Percentiles rank a stretch among this genome's conserved stretches.
phyloP scores from a whole-genome alignment of 2,888 invertebrate genomes.

The Hyposoter dolosus region DNA sequence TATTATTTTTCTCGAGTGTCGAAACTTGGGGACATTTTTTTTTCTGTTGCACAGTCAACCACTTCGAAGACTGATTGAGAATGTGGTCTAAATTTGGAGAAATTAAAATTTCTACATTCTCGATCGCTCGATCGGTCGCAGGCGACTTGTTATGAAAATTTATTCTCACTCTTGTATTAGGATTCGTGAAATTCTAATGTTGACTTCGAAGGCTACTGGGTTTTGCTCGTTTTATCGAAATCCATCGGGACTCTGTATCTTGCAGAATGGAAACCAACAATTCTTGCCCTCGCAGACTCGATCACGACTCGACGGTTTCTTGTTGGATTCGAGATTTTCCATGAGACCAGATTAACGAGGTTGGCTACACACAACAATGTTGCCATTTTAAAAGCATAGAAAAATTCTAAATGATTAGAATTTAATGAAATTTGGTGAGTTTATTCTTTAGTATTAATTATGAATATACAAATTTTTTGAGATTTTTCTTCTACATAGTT shows the following conservation, averaged over 20 bases:
- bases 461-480: too few relatives aligned
- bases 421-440: too few relatives aligned
- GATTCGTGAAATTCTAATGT: slow-evolving; percentile 55
- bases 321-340: neutral
- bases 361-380: too few relatives aligned
- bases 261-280: neutral
- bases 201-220: neutral
- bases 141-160: slow-evolving; percentile 15
- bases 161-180: slow-evolving; percentile 19
- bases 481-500: too few relatives aligned
- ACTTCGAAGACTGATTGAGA: neutral
- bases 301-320: neutral
- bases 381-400: too few relatives aligned
- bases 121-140: slow-evolving; percentile 22
- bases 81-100: neutral
- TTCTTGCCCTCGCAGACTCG: neutral
- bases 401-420: too few relatives aligned
- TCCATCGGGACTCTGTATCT: slow-evolving; percentile 46
- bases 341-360: neutral
- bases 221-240: slow-evolving; percentile 47
- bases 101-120: neutral
- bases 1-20: neutral
- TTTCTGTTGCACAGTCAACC: neutral
- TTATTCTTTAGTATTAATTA: too few relatives aligned
- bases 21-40: neutral